Base-by-base conservation (phyloP, 64 coral and sea anemone genomes). In the Porites lutea region DNA sequence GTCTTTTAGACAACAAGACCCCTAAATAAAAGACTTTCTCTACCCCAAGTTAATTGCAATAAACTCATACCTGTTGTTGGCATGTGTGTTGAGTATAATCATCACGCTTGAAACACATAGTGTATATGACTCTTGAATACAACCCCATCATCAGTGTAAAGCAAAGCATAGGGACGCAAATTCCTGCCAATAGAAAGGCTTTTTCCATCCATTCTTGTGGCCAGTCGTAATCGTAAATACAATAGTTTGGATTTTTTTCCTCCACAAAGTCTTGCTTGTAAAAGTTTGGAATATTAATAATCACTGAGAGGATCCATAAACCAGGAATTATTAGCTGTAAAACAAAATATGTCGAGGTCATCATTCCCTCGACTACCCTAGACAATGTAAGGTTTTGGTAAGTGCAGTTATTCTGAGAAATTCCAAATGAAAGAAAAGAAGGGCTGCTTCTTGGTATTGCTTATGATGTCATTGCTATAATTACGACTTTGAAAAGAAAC, bases 101-200 rank as follows among this genome's bases (percentile, higher is more conserved):
- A 45, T 81, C 66, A 16, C 51, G 64, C 21, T 81, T 90, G 13
- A 92, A 72, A 79, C 79, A 92, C 9, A 92, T 50, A 19, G n/a
- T 76, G 19, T 92, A 72, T 14, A 92, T 48, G 2, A 92, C 79
- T 55, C 69, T 85, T 19, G 80, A 75, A 57, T 92, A 92, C 15
- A 92, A 72, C 1, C 48, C 12, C 46, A 20, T 48, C 90, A 92
- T 86, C 2, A 71, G 13, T 2, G 45, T 4, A 9, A 86, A 44
- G 22, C 72, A 49, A 9, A 61, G 18, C 16, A 78, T 54, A 13
- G 9, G 11, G 44, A 92, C 19, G 19, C 78, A n/a, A 19, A 65
- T 69, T 7, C 15, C 76, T 8, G 50, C 46, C 22, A 64, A 15
- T 13, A 23, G 45, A 53, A 57, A 65, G 5, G 58, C 62, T 19